phyloP scores from a whole-genome alignment of 2,797 vertebrate species.

The Phalanger gymnotis region DNA sequence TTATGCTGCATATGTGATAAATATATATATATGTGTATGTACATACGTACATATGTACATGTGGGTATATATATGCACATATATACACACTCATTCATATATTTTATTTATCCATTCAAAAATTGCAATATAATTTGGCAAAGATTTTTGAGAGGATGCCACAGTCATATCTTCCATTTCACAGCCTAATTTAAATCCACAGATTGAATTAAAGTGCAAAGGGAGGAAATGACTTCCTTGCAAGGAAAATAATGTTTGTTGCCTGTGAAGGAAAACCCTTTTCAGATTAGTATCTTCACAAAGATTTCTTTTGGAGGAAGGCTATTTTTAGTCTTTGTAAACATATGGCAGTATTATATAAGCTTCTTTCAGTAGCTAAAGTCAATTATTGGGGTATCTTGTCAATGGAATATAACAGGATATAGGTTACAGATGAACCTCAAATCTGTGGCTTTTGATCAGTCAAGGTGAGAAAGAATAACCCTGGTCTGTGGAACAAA shows the following conservation, averaged over 20 bases:
- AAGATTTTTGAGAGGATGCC: slow-evolving; percentile 73
- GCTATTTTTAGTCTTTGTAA: slow-evolving; percentile 81
- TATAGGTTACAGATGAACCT: neutral
- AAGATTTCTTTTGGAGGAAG: slow-evolving; percentile 69
- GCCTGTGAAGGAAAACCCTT: slow-evolving; percentile 63
- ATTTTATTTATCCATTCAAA: slow-evolving; percentile 83
- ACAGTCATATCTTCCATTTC: slow-evolving; percentile 73
- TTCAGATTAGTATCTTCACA: slow-evolving; percentile 71
- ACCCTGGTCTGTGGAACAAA: neutral
- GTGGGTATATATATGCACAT: too few relatives aligned
- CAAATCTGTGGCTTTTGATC: neutral
- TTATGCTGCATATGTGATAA: neutral
- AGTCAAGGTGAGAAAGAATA: neutral
- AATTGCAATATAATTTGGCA: slow-evolving; percentile 78
- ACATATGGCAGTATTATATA: slow-evolving; percentile 79
- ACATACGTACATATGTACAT: neutral
- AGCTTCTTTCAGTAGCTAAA: slow-evolving; percentile 65
- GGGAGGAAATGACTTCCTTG: slow-evolving; percentile 62
- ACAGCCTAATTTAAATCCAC: slow-evolving; percentile 73
- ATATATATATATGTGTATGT: too few relatives aligned
- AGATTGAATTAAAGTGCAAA: slow-evolving; percentile 66
- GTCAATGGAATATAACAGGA: neutral
- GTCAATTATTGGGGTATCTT: slow-evolving; percentile 62
- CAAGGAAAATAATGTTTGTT: slow-evolving; percentile 68
- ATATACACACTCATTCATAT: slow-evolving; percentile 63